Evolutionary conservation across 2,113 vertebrate genomes (phyloP).

Genomic region (Nycticorax nycticorax): DNA sequence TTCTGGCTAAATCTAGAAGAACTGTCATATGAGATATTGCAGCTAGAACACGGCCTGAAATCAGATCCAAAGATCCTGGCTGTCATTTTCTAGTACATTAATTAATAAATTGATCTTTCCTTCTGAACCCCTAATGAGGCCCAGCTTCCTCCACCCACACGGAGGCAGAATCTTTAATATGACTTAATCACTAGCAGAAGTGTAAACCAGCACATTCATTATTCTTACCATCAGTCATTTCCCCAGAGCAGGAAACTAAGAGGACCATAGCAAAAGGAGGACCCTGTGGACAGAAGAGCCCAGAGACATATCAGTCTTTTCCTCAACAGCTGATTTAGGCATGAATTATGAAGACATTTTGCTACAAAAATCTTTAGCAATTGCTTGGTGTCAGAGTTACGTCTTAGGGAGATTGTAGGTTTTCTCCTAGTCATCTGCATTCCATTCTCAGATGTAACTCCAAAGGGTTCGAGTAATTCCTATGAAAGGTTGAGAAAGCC

Average conservation of each 20-base stretch:
- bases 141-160: slow-evolving; percentile 15
- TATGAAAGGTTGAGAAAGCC: neutral
- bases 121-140: slow-evolving; percentile 16
- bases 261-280: neutral
- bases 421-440: neutral
- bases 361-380: neutral
- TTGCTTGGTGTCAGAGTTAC: neutral
- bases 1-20: neutral
- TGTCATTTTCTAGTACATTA: slow-evolving; percentile 6
- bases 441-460: neutral
- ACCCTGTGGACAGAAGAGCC: neutral
- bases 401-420: neutral
- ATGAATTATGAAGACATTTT: neutral
- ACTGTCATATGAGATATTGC: neutral
- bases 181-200: neutral
- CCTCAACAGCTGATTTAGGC: neutral
- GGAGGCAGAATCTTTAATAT: neutral
- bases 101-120: slow-evolving; percentile 23
- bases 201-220: slow-evolving; percentile 14
- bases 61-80: neutral
- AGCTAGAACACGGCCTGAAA: neutral
- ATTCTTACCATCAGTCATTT: neutral
- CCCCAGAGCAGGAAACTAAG: neutral
- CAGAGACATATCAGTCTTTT: neutral
- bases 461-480: neutral